Base-by-base conservation (phyloP, 2,888 invertebrate genomes). In the Euzetes globulus region DNA sequence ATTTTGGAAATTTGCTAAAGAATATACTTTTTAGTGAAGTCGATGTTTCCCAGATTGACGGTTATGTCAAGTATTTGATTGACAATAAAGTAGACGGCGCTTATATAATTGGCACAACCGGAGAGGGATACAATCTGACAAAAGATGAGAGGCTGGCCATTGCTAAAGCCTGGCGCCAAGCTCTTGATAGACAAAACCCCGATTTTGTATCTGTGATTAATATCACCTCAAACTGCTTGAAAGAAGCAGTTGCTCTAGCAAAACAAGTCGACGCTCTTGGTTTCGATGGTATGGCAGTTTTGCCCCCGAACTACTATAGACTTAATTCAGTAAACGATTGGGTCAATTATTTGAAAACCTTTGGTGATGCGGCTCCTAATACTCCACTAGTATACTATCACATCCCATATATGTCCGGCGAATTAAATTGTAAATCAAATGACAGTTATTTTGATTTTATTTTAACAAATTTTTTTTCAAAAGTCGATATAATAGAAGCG, bases 331-430 rank as follows among this genome's bases (percentile, higher is more conserved):
- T 86, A 0, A 82, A 85, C 9, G 87, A 89, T 45, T 83, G 91
- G 72, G 87, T 88, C 0, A 83, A 85, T 74, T 91, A 91, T 80
- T 84, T 91, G 72, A 86, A 86, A 78, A 80, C 86, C 70, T 87
- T 93, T 6, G 87, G 89, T 0, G 84, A 85, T 19, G 88, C 88
- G 0, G 92, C 91, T 0, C 89, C 90, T 0, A 87, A 87, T 7
- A 87, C 89, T 0, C 92, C 93, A 0, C 86, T 93, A 60, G 84
- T 91, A 37, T 92, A 92, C 81, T 93, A 93, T 81, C 92, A 93
- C 80, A 89, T 91, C 79, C 92, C 92, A 0, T 84, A 84, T 76
- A 87, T 88, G 82, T 88, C 88, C 55, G 87, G 87, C 75, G 88
- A 74, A 41, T 33, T 92, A 29, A 86, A 88, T 78, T 84, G 92